Evolutionary conservation across 2,888 invertebrate genomes (phyloP), one percentile per base, ranked within the genome.

Genomic region (Latrodectus elegans): DNA sequence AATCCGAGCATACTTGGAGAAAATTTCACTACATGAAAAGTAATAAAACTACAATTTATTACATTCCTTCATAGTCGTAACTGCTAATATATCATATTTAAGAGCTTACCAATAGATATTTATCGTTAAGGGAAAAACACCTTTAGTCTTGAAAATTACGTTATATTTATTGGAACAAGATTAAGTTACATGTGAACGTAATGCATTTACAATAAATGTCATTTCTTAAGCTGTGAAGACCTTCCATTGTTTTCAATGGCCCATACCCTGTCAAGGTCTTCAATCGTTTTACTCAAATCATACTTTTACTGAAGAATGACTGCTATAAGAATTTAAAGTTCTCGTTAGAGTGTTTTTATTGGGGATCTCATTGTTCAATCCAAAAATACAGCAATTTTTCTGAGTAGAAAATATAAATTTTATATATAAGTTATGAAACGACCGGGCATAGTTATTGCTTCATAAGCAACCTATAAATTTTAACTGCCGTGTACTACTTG

Each of bases 231-330:
- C 84, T 72, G 52, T 71, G 26, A 77, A 77, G 64, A 72, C 22
- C 71, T 77, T 77, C 84, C 51, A 84, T 84, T 84, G 84, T 84
- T 84, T 71, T 76, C 76, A 77, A 84, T 76, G 71, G 84, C 11
- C 70, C 84, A 67, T 76, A 60, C 51, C 68, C 68, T 84, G 64
- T 75, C 77, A 84, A 84, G 76, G 76, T 70, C 75, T 77, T 65
- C 49, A 72, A 70, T 77, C 64, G 65, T 77, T 84, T 84, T 38
- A 84, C 77, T 64, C 22, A 70, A 75, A 68, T 72, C 17, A 72
- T 80, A 72, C 53, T 53, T 84, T 84, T 76, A 74, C 49, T 74
- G 65, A 74, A 17, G 74, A 81, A 38, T 77, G 77, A 51, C 77
- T 72, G 77, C 77, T 78, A 76, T 70, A 76, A 22, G 76, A 77